Evolutionary conservation across 1,140 invertebrate genomes (phyloP).

Genomic region (Neodiprion virginianus): DNA sequence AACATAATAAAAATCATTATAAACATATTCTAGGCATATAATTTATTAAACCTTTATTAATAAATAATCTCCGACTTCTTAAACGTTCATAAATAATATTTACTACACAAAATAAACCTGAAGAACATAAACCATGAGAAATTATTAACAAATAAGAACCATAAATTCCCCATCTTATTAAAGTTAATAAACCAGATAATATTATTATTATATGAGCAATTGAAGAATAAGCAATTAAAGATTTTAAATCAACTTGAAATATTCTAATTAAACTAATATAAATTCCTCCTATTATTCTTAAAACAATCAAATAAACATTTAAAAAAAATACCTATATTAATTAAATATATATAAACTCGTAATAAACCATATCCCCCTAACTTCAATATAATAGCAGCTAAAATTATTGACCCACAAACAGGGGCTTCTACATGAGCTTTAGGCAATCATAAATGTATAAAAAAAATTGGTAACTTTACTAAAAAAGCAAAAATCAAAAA

Average conservation of each 20-base stretch:
- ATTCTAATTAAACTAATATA: too few relatives aligned
- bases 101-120: constrained; percentile 72
- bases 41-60: constrained; percentile 8
- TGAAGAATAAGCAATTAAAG: too few relatives aligned
- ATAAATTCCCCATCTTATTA: constrained; percentile 50
- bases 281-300: too few relatives aligned
- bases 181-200: too few relatives aligned
- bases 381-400: constrained; percentile 47
- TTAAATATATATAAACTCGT: constrained; percentile 60
- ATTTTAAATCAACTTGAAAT: too few relatives aligned
- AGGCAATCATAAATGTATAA: constrained; percentile 73
- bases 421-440: constrained; percentile 78
- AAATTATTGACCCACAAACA: constrained; percentile 42
- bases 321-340: constrained; percentile 54
- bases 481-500: constrained; percentile 68
- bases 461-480: constrained; percentile 74
- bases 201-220: too few relatives aligned
- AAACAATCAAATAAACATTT: constrained; percentile 57
- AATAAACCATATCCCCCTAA: constrained; percentile 71
- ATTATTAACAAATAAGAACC: constrained; percentile 68
- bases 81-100: constrained; percentile 69
- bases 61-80: constrained; percentile 50
- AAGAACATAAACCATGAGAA: constrained; percentile 72
- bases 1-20: constrained; percentile 68
- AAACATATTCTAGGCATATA: constrained; percentile 53